Conservation (phyloP, 2,797 vertebrate species). For the Myripristis murdjan region DNA sequence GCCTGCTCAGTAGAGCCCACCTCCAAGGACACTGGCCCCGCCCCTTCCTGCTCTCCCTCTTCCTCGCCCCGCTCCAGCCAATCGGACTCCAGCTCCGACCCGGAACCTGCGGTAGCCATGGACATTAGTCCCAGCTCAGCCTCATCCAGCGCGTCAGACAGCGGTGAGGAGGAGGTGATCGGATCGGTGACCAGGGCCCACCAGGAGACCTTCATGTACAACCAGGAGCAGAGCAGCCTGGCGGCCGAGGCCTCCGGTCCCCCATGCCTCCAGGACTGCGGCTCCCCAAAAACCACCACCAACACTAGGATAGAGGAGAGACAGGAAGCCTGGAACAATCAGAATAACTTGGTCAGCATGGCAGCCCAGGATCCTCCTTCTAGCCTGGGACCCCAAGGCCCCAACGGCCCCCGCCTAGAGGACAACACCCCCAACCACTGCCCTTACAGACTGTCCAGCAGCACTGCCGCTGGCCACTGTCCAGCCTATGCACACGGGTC, state of each 20-base stretch:
- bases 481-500: constrained; percentile 81
- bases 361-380: constrained; percentile 30
- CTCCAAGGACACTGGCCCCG: constrained; percentile 80
- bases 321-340: constrained; percentile 74
- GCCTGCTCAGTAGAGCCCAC: constrained; percentile 75
- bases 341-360: constrained; percentile 66
- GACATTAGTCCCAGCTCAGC: constrained; percentile 84
- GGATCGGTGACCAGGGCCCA: constrained; percentile 84
- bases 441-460: constrained; percentile 80
- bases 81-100: constrained; percentile 76
- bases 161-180: constrained; percentile 93
- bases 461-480: constrained; percentile 79
- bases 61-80: constrained; percentile 80
- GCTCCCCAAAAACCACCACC: constrained; percentile 51
- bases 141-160: constrained; percentile 87
- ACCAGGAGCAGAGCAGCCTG: constrained; percentile 77
- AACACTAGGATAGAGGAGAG: constrained; percentile 56
- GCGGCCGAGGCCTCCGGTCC: constrained; percentile 52
- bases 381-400: constrained; percentile 28
- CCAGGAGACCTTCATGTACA: constrained; percentile 88
- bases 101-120: constrained; percentile 83
- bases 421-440: constrained; percentile 73
- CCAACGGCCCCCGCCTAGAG: constrained; percentile 23
- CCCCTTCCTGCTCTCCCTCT: constrained; percentile 68
- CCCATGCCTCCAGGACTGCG: fast-evolving